Evolutionary conservation across 1,140 invertebrate species (phyloP).

Genomic region (Saccostrea echinata): DNA sequence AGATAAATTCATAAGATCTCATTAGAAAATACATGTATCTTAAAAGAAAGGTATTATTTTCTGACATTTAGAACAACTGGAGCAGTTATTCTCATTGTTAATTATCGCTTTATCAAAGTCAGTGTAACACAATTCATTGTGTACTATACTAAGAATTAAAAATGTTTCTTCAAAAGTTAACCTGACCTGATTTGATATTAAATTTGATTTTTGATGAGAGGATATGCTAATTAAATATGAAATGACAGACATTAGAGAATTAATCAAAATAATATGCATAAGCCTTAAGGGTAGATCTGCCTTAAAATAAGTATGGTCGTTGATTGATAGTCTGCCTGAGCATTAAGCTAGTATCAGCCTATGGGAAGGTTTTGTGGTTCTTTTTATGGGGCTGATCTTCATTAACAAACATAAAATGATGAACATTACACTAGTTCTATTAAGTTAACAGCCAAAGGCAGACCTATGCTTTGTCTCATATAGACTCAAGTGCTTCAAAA

Average conservation of each 20-base stretch:
- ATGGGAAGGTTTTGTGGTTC: background rate
- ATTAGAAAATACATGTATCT: background rate
- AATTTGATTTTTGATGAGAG: slow-evolving; percentile 25
- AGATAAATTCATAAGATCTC: background rate
- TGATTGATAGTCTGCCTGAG: background rate
- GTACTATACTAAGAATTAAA: background rate
- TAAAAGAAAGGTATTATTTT: background rate
- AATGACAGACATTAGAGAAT: slow-evolving; percentile 15
- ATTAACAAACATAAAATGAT: slow-evolving; percentile 24
- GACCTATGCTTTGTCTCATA: background rate
- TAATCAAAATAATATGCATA: slow-evolving; percentile 8
- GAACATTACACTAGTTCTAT: background rate
- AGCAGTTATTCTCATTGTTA: too few species aligned
- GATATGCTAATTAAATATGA: slow-evolving; percentile 11
- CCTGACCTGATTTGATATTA: slow-evolving; percentile 4
- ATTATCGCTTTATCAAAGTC: too few species aligned
- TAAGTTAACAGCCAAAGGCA: background rate
- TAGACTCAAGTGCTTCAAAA: background rate
- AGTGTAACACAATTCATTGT: too few species aligned
- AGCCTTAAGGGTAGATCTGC: slow-evolving; percentile 7
- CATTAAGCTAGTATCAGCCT: background rate
- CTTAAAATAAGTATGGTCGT: slow-evolving; percentile 4
- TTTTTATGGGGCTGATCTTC: background rate
- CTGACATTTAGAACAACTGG: slow-evolving; percentile 9
- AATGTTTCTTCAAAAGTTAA: background rate